Evolutionary conservation across 2,113 vertebrate species (phyloP), one percentile per base, ranked within the genome.

Genomic region (Pachycephala philippinensis): DNA sequence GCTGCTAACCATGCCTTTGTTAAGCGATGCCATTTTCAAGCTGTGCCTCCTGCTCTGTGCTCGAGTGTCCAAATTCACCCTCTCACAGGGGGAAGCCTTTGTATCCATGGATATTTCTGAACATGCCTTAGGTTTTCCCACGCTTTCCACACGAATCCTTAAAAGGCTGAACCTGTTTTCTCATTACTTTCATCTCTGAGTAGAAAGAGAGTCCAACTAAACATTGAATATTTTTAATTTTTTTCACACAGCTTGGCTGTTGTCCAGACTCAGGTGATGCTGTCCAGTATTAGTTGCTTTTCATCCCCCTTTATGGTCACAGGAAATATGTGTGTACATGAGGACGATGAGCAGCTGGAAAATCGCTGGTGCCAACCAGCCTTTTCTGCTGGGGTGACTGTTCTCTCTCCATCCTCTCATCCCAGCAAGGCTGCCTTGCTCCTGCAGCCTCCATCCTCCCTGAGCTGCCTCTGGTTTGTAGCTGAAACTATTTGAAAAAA

Each of bases 1-100:
- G 0, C 42, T 18, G 1, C 86, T 92, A 78, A 86, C 53, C 11
- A 15, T 31, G 27, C 15, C 0, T 0, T 56, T 26, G 0, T 90
- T 92, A 75, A 90, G 61, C 4, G 33, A 4, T 81, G 37, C 10
- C 27, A 13, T 81, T 65, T 57, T 40, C 39, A 70, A 91, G 66
- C 64, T 2, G 2, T 53, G 22, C 65, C 18, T 81, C 50, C 39
- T 75, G 68, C 44, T 77, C 44, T 27, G 54, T 78, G 71, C 31
- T 45, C 10, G 8, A 76, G n/a, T 84, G 84, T 83, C 84, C 61
- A 60, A 82, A n/a, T 63, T 84, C 49, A 56, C 13, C 39, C 39
- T 64, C 49, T 86, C 31, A 28, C 49, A 71, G 23, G 12, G 27
- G 16, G 19, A 78, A 49, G 17, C 11, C 37, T 84, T 87, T 53